Base-by-base conservation (phyloP, 2,888 invertebrate genomes). In the Nymphalis c-album region DNA sequence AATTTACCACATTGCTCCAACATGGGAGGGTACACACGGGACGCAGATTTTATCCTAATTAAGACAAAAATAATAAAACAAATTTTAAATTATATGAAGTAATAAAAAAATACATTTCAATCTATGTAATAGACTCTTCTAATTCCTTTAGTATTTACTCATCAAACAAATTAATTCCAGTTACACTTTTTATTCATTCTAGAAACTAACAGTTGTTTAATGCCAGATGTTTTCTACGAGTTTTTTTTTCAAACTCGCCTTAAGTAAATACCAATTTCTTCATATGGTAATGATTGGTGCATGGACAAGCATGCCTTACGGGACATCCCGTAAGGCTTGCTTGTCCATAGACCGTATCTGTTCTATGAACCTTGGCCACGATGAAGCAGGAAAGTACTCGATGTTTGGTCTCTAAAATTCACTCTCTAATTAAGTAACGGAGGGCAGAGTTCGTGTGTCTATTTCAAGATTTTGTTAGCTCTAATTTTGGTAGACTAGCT, bases 341-440 rank as follows among this genome's bases (percentile, higher is more conserved):
- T 26, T 53, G n/a, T 55, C 53, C 10, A 31, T 7, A 35, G 2
- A 26, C 57, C 13, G 40, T 40, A 18, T 57, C 31, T 55, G 35
- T 57, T 31, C 60, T 64, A 31, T 47, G 61, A 46, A 55, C 55
- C 48, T 18, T 26, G 46, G 47, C 71, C 76, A 71, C 16, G 67
- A 18, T 76, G 72, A 40, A 75, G n/a, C 78, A 79, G 71, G 59
- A 40, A 40, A 40, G 66, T 73, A 68, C 77, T 77, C 76, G 76
- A 76, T 75, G 73, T 73, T 55, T 31, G 31, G 80, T 75, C 71
- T 78, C 79, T 77, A 80, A 79, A 81, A 84, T 81, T 80, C 79
- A 79, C 76, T 84, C 82, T 82, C 80, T 85, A 86, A 86, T 85
- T 85, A 86, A 84, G 79, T 78, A 80, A 81, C 80, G 50, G 53